Evolutionary conservation across 2,888 invertebrate species (phyloP), one percentile per base, ranked within the genome.

Genomic region (Desoria tigrina): DNA sequence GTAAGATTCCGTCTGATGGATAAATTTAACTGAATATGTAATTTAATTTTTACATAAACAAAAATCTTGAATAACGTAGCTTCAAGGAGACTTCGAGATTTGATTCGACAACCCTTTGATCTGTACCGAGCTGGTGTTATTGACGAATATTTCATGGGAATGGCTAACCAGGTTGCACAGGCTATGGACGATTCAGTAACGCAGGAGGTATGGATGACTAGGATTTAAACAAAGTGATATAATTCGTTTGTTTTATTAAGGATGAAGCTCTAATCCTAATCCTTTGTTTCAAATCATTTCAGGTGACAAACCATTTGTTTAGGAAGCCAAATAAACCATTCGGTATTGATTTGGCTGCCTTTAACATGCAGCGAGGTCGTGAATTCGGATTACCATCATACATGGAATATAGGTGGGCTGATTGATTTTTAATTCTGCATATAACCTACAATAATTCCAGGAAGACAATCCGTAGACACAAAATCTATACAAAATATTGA

Each of bases 131-230:
- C 94, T 21, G 93, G 94, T 62, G 90, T 93, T 2, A 82, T 94
- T 32, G 94, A 94, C 79, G 92, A 94, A 81, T 94, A 94, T 79
- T 86, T 94, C 39, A 92, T 93, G 90, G 94, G 94, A 42, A 82
- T 94, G 71, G 90, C 92, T 88, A 94, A 94, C 80, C 94, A 94
- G 83, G 92, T 93, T 24, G 92, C 94, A 1, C 93, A 94, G 81
- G 92, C 93, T 78, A 93, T 94, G 91, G 94, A 94, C 79, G 93
- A 94, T 79, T 93, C 92, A 0, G 92, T 94, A 73, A 94, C 94
- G 0, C 83, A 83, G 78, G 85, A 85, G 79, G 55, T 55, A 55
- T 55, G n/a, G 26, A 21, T 49, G 7, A 9, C n/a, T n/a, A n/a
- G n/a, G n/a, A n/a, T n/a, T 83, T 84, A 76, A 70, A 54, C 14